Percentiles rank a stretch among this genome's conserved stretches.
These are phyloP conservation scores for Fissipunctia ypsillon DNA, from an alignment of 2,888 invertebrate genomes.

Conservation along the genomic window DNA sequence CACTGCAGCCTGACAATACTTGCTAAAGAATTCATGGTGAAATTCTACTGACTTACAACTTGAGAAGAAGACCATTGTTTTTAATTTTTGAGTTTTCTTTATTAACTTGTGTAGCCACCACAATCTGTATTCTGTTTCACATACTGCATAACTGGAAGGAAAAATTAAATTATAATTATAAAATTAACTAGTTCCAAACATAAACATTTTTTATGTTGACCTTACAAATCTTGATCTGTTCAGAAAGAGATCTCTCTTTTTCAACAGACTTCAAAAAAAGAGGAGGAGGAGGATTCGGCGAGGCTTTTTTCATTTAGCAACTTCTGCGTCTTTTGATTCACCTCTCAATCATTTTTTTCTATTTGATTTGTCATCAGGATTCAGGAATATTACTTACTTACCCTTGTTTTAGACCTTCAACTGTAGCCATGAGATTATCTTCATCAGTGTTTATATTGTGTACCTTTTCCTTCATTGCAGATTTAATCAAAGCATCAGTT, in stretches of 20 bases:
- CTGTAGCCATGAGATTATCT: constrained; percentile 94
- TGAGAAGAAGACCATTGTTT: constrained; percentile 99
- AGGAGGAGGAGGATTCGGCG: neutral
- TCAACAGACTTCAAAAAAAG: neutral
- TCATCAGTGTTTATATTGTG: constrained; percentile 98
- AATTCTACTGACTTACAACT: constrained; percentile 99
- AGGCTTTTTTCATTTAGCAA: neutral
- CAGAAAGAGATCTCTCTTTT: neutral
- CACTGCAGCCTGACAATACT: constrained; percentile 96
- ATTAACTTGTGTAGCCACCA: constrained; percentile 98
- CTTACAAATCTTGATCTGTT: neutral
- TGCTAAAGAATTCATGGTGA: constrained; percentile 97
- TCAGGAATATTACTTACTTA: constrained; percentile 55
- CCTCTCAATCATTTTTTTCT: neutral
- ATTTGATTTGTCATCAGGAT: neutral
- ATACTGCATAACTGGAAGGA: constrained; percentile 94
- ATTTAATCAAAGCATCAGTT: constrained; percentile 95
- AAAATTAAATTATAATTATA: neutral
- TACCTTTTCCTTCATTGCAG: constrained; percentile 97
- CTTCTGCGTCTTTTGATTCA: neutral
- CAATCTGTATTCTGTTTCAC: constrained; percentile 97
- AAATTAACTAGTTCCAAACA: neutral
- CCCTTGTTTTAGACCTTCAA: constrained; percentile 95
- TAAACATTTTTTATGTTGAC: neutral
- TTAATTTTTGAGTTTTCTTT: constrained; percentile 97